Evolutionary conservation across 2,113 vertebrate species (phyloP), one percentile per base, ranked within the genome.

Genomic region (Ibidorhyncha struthersii): DNA sequence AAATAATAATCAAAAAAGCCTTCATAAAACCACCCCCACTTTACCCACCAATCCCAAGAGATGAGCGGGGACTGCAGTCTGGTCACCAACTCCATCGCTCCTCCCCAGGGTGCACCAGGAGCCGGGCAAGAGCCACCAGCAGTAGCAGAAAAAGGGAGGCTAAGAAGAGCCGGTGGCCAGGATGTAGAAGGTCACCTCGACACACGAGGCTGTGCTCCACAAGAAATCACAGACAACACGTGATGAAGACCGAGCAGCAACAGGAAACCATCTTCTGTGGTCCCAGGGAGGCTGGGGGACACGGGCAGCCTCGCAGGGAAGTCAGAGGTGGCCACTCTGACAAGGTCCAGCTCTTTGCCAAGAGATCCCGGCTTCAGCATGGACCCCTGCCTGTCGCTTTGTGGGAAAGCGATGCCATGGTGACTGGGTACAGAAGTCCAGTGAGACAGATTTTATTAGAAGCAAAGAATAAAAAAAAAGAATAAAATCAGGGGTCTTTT

Each of bases 291-390:
- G 45, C 40, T 26, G 38, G 12, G 45, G 55, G 13, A 19, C 7
- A 14, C 0, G 0, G 52, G 40, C 55, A 81, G 63, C 67, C 72
- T 62, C 2, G 2, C 15, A 5, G 30, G 12, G 25, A 34, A 1
- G 7, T 40, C n/a, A 65, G 25, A 90, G 32, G 9, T 45, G 26
- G 40, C 53, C 25, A 4, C n/a, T 77, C 47, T 66, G 85, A 49
- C 17, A 72, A 65, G 56, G 34, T 47, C 55, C 63, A 73, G 55
- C 50, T 70, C 71, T 69, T 40, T 58, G 61, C 45, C 86, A 56
- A 73, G 53, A 70, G 26, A 30, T 56, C 41, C 26, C 0, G 0
- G 30, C 61, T 72, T 58, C 1, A 0, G 18, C 85, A 30, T 5
- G 1, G 4, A 65, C 32, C 49, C 72, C 36, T 69, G 70, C 36